Base-by-base conservation (phyloP, 2,888 invertebrate genomes). In the Drosophila differens region DNA sequence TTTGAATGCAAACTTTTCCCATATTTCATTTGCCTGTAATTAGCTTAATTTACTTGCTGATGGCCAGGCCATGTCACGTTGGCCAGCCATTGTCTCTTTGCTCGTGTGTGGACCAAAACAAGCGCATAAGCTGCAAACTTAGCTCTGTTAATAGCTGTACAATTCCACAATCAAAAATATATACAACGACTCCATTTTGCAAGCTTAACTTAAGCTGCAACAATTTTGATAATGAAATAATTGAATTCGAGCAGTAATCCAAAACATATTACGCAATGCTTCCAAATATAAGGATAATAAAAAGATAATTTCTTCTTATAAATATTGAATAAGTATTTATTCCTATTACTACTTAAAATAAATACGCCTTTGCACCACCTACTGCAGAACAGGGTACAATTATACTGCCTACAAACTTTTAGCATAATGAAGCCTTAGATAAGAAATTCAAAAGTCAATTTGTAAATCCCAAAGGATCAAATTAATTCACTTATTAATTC, bases 1-100 rank as follows among this genome's bases (percentile, higher is more conserved):
- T 84, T 85, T 79, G 61, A 81, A 82, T 84, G 77, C 58, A 73
- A 87, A 89, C 72, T 86, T 89, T 86, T 79, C 79, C 67, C 82
- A 86, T 86, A 86, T 87, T 87, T 86, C 85, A 87, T 80, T 74
- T 70, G 73, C 61, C 63, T 79, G 72, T 77, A 86, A 86, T 86
- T 86, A 89, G 81, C 68, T 87, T 84, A 84, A 86, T 89, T 89
- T 78, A 73, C 79, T 85, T 68, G 79, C 60, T 64, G 57, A 55
- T 54, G 41, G 22, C 59, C 37, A 52, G 41, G 22, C 59, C 37
- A 52, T 47, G n/a, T 28, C 60, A 37, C 12, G n/a, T 58, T 71
- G 60, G n/a, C 41, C 25, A 25, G 25, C 35, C 35, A 25, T 16
- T 25, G 47, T 9, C 22, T 25, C 16, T 5, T 32, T 39, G 33